A percentile compares a stretch with the other conserved stretches of the same genome.
Conservation (phyloP, 37 sponge, comb jelly and placozoan genomes). For the Hexactinellida sp. region DNA sequence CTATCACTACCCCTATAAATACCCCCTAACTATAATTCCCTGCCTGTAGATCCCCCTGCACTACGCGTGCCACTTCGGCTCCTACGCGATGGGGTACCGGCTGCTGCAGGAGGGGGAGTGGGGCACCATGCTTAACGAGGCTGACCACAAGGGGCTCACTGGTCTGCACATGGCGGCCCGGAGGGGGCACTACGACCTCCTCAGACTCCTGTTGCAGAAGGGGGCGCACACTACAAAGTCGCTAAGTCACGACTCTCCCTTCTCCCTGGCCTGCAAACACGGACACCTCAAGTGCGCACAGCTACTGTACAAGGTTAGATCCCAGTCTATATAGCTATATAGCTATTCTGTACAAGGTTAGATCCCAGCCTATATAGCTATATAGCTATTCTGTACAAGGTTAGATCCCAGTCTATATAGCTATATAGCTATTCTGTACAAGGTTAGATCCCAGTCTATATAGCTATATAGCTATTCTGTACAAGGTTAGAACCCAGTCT, state of each 20-base stretch:
- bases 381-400: no score
- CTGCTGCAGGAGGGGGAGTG: neutral
- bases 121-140: neutral
- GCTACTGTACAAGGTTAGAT: slow-evolving; percentile 1
- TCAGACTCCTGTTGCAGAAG: neutral
- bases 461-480: no score
- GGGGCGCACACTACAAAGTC: neutral
- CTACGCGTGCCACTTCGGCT: neutral
- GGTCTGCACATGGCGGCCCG: neutral
- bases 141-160: neutral
- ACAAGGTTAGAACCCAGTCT: no score
- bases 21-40: neutral
- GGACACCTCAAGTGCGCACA: slow-evolving; percentile 2
- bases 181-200: neutral
- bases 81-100: neutral
- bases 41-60: neutral
- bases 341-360: no score
- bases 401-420: no score
- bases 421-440: no score
- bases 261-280: neutral
- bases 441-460: no score
- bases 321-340: no score
- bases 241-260: neutral
- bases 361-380: no score
- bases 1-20: no score